Base-by-base conservation (phyloP, 2,113 vertebrate species). In the Procavia capensis region DNA sequence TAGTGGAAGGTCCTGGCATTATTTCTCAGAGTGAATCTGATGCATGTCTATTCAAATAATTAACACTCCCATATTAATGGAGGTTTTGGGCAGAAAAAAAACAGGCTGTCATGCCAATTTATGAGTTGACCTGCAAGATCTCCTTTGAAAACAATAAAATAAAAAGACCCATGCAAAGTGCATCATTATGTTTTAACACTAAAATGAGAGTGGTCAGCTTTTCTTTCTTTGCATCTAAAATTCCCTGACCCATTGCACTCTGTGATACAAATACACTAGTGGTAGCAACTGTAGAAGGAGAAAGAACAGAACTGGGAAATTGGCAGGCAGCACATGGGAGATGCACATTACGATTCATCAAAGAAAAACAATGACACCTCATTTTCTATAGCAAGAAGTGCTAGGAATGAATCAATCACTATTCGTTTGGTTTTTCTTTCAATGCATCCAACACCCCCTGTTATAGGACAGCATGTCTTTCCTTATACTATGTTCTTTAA, bases 61-160 rank as follows among this genome's bases (percentile, higher is more conserved):
- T 82, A 84, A 86, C 22, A 63, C 25, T 47, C 31, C 90, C 82
- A 19, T 84, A 95, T 86, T 70, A 68, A 87, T 57, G 25, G 22
- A 39, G 16, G 72, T 88, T 83, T 90, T 90, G 90, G 74, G 90
- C 88, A 96, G 72, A 88, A 92, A 90, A 68, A 57, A 94, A 95
- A 95, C 39, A n/a, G 59, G 57, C 47, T 45, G 9, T 64, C 31
- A 47, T 61, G 79, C 70, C 85, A 94, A 74, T 95, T 86, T 85
- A 80, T 76, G 68, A 85, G 82, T 2, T 88, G 57, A 82, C 50
- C 79, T 75, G 59, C n/a, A 90, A 92, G 88, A 70, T 82, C n/a
- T 25, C 31, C 80, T 88, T 63, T 29, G 63, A 79, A 94, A 94
- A 92, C n/a, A 90, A 89, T 57, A 59, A 68, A 90, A 81, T 86